A percentile compares a stretch with the other conserved stretches of the same genome.
Evolutionary conservation across 37 sponge, comb jelly and placozoan genomes (phyloP).

Genomic region (Petrosia ficiformis): DNA sequence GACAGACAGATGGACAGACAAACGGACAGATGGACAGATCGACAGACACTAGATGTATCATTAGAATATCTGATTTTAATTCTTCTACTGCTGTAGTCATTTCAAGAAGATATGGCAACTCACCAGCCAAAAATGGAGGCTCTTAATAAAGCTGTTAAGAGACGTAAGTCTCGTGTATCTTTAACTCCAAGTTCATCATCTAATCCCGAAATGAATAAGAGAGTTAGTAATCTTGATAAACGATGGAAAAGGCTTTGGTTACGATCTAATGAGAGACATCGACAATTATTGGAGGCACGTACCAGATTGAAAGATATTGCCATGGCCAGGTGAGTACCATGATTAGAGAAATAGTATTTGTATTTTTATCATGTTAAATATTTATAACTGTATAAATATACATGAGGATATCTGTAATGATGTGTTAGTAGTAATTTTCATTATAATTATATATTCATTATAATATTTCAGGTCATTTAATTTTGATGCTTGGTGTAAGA

Average conservation of each 20-base stretch:
- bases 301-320: conserved; percentile 65
- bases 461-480: conserved; percentile 43
- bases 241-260: conserved; percentile 78
- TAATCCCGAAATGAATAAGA: conserved; percentile 64
- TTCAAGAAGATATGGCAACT: conserved; percentile 76
- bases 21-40: no score
- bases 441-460: not conserved
- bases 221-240: conserved; percentile 58
- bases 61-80: not conserved
- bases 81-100: conserved; percentile 18
- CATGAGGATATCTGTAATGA: no score
- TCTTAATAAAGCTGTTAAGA: conserved; percentile 51
- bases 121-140: conserved; percentile 84
- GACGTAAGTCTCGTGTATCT: conserved; percentile 14
- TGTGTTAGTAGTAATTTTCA: not conserved
- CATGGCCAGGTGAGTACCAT: conserved; percentile 27
- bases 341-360: no score
- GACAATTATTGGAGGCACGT: conserved; percentile 60
- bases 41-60: not conserved
- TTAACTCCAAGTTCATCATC: not conserved
- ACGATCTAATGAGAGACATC: conserved; percentile 57
- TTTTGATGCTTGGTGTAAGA: conserved; percentile 75
- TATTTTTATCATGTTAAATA: not conserved
- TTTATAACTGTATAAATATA: not conserved
- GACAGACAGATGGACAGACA: no score